Evolutionary conservation across 2,113 vertebrate genomes (phyloP).

Genomic region (Paracanthobrama guichenoti): DNA sequence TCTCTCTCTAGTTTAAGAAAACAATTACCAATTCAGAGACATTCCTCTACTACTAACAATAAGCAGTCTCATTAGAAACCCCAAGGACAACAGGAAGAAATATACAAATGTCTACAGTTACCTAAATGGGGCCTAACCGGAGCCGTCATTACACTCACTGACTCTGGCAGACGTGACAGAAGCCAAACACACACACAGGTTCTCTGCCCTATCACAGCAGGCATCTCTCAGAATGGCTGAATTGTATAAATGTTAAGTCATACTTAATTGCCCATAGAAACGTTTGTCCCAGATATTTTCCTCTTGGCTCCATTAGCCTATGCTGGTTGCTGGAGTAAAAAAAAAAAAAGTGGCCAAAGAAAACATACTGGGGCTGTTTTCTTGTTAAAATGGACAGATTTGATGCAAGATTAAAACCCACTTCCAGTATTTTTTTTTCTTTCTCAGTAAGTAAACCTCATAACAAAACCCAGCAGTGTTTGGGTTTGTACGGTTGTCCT

Average conservation of each 20-base stretch:
- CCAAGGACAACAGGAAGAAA: slow-evolving; percentile 64
- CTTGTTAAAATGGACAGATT: slow-evolving; percentile 44
- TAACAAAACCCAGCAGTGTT: slow-evolving; percentile 7
- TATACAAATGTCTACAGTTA: slow-evolving; percentile 53
- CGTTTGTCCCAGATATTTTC: slow-evolving; percentile 39
- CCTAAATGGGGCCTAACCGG: slow-evolving; percentile 63
- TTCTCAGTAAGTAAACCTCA: not conserved
- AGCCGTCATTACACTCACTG: slow-evolving; percentile 56
- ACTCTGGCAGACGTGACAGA: slow-evolving; percentile 41
- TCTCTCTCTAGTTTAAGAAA: slow-evolving; percentile 56
- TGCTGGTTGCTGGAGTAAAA: slow-evolving; percentile 54
- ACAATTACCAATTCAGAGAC: slow-evolving; percentile 57
- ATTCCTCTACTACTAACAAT: slow-evolving; percentile 59
- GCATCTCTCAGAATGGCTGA: slow-evolving; percentile 57
- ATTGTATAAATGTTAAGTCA: slow-evolving; percentile 56
- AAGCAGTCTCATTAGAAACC: slow-evolving; percentile 63
- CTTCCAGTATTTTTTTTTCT: slow-evolving; percentile 25
- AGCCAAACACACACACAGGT: slow-evolving; percentile 53
- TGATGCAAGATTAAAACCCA: slow-evolving; percentile 40
- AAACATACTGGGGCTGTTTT: slow-evolving; percentile 56
- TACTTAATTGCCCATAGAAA: slow-evolving; percentile 49
- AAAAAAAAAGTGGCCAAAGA: slow-evolving; percentile 49
- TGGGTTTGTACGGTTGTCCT: not conserved
- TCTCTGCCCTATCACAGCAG: slow-evolving; percentile 47
- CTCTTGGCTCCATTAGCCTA: slow-evolving; percentile 39